Percentiles rank a stretch among this genome's conserved stretches.
Conservation (phyloP, 2,888 invertebrate genomes). For the Drosophila birchii region DNA sequence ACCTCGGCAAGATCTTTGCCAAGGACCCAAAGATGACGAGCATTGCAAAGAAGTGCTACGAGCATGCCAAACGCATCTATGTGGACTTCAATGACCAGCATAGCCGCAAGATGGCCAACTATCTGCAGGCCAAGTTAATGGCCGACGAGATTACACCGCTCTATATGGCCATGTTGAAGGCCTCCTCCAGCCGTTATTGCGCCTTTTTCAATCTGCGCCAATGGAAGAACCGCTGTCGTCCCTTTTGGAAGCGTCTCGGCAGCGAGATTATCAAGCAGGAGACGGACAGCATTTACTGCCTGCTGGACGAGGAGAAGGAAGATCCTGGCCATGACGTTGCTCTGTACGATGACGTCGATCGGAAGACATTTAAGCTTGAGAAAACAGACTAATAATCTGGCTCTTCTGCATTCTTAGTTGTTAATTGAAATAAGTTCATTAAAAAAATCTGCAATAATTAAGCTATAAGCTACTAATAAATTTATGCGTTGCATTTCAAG, state of each 20-base stretch:
- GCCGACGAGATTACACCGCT: conserved; percentile 76
- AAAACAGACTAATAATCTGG: conserved; percentile 54
- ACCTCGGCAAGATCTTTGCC: conserved; percentile 71
- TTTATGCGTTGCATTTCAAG: no score
- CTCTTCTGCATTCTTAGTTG: neutral
- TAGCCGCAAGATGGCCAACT: conserved; percentile 69
- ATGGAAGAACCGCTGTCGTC: conserved; percentile 77
- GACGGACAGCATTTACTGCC: conserved; percentile 59
- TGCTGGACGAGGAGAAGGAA: conserved; percentile 65
- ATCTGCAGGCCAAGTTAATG: conserved; percentile 76
- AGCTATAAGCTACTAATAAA: no score
- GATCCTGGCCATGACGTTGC: conserved; percentile 45
- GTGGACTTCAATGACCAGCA: conserved; percentile 64
- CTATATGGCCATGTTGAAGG: conserved; percentile 77
- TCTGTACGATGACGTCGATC: conserved; percentile 27
- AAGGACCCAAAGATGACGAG: conserved; percentile 52
- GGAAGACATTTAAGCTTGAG: conserved; percentile 53
- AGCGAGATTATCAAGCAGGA: conserved; percentile 65
- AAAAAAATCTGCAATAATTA: no score
- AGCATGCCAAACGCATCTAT: conserved; percentile 72
- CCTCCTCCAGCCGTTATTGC: conserved; percentile 57
- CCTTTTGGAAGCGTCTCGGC: conserved; percentile 72
- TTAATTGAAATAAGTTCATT: no score
- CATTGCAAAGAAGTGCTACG: conserved; percentile 71
- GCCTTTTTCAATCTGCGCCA: conserved; percentile 70